Evolutionary conservation across 1,140 invertebrate genomes (phyloP), one percentile per base, ranked within the genome.

Genomic region (Sinella curviseta): DNA sequence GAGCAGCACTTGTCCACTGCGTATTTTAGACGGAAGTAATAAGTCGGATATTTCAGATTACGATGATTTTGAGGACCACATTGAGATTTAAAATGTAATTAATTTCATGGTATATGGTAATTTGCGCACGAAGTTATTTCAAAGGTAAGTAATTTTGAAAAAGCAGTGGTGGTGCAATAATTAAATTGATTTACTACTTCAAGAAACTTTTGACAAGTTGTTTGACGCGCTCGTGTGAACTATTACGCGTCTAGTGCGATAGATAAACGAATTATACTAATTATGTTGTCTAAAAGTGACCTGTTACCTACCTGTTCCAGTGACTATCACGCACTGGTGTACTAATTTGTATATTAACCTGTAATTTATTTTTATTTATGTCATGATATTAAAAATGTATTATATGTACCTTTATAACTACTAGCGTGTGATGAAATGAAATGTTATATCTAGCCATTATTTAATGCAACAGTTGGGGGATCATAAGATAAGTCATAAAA

Each of bases 321-420:
- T n/a, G n/a, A n/a, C n/a, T n/a, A n/a, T 4, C 17, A 17, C 4
- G 39, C 39, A 48, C 17, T 4, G 39, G 39, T 48, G 24, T 8
- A 14, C 39, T 70, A 14, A 70, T 70, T 24, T 60, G 65, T 70
- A 70, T 31, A 70, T 70, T 70, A 70, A 70, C 65, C 65, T 70
- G 65, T 70, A 70, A 70, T 70, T 70, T 70, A 70, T 70, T 70
- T 30, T 17, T 60, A 14, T 24, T 12, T 60, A 60, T 60, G n/a
- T 17, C 55, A 24, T 3, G n/a, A 60, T 24, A 3, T n/a, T 14
- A 60, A n/a, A n/a, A n/a, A n/a, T n/a, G n/a, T n/a, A n/a, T n/a
- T n/a, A n/a, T n/a, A n/a, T n/a, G n/a, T n/a, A n/a, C n/a, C n/a
- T n/a, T n/a, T n/a, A n/a, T n/a, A n/a, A n/a, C n/a, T n/a, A n/a